These are phyloP conservation scores for Tragopan temminckii DNA, from an alignment of 2,797 vertebrate genomes.

Conservation along the genomic window DNA sequence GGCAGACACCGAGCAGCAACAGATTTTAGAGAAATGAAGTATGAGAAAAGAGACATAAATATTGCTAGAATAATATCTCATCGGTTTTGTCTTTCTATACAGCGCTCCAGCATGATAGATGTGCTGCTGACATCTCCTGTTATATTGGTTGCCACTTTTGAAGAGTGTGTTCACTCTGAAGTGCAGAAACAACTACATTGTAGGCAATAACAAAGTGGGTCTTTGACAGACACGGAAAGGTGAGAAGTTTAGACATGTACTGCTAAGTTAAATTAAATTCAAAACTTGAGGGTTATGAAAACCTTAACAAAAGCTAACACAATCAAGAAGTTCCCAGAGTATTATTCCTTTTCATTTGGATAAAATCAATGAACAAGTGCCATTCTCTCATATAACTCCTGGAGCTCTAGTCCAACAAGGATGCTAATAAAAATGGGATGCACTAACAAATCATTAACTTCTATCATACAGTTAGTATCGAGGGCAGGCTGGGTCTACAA, in stretches of 20 bases:
- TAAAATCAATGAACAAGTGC: not conserved
- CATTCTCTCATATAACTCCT: not conserved
- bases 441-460: not conserved
- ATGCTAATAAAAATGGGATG: not conserved
- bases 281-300: not conserved
- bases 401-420: not conserved
- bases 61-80: constrained; percentile 40
- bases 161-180: constrained; percentile 57
- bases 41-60: constrained; percentile 41
- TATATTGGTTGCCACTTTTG: constrained; percentile 42
- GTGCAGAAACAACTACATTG: not conserved
- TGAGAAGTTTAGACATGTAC: not conserved
- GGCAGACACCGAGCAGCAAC: not conserved
- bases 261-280: constrained; percentile 23
- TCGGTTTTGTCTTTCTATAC: constrained; percentile 4
- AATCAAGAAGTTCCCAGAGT: not conserved
- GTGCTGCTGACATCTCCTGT: constrained; percentile 48
- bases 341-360: constrained; percentile 10
- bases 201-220: constrained; percentile 31
- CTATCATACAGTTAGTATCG: not conserved
- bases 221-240: constrained; percentile 17
- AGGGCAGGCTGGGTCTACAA: not conserved
- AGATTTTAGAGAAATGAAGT: not conserved
- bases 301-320: not conserved
- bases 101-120: constrained; percentile 32